A percentile compares a stretch with the other conserved stretches of the same genome.
phyloP scores from a whole-genome alignment of 2,113 vertebrate genomes.

The Dolichallabes microphthalmus region DNA sequence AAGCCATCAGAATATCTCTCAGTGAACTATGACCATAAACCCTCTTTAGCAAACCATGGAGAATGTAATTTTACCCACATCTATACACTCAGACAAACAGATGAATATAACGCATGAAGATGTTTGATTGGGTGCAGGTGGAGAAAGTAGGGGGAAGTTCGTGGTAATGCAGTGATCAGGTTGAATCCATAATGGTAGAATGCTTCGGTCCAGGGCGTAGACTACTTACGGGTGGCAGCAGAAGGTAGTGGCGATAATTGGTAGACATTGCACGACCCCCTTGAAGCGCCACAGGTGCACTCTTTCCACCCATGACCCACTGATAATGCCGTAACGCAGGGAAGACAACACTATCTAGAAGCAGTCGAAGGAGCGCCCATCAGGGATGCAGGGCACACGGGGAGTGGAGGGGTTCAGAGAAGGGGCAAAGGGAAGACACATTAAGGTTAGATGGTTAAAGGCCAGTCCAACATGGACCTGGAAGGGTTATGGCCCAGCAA shows the following conservation, averaged over 20 bases:
- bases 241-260: conserved; percentile 82
- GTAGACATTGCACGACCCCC: conserved; percentile 78
- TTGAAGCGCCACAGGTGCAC: conserved; percentile 77
- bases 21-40: neutral
- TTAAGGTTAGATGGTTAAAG: conserved; percentile 72
- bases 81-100: neutral
- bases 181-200: conserved; percentile 40
- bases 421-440: conserved; percentile 55
- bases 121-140: conserved; percentile 37
- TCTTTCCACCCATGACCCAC: conserved; percentile 69
- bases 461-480: conserved; percentile 50
- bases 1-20: neutral
- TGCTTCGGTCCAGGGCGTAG: conserved; percentile 37
- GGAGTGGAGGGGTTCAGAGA: conserved; percentile 48
- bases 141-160: conserved; percentile 25
- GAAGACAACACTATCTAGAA: conserved; percentile 75
- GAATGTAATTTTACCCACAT: conserved; percentile 25
- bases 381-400: conserved; percentile 42
- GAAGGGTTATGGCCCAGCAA: conserved; percentile 12
- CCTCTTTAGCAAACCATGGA: conserved; percentile 10
- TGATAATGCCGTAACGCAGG: conserved; percentile 74
- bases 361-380: conserved; percentile 53
- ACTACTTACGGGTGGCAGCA: conserved; percentile 85
- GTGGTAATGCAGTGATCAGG: conserved; percentile 43
- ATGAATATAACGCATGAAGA: conserved; percentile 14